Conservation (phyloP, 2,113 vertebrate species). For the Stomatorhinus ivindoensis region DNA sequence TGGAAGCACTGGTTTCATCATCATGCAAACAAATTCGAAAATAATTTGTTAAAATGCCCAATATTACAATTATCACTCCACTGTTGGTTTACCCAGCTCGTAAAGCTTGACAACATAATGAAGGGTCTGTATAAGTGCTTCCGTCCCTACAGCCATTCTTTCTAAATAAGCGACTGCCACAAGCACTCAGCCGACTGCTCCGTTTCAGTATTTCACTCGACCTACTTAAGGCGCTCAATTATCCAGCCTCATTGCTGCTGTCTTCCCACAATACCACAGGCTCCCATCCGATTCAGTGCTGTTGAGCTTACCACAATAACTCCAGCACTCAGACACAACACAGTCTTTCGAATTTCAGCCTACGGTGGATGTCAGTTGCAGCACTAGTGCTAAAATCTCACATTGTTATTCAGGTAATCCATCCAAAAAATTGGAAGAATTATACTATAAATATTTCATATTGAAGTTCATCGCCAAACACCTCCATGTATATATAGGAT, state of each 20-base stretch:
- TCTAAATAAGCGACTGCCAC: constrained; percentile 18
- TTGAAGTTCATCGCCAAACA: background rate
- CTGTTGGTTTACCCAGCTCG: constrained; percentile 17
- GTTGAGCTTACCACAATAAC: background rate
- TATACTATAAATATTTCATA: background rate
- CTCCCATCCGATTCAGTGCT: background rate
- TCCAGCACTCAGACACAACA: background rate
- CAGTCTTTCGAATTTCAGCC: background rate
- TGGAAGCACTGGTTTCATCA: constrained; percentile 1
- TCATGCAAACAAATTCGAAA: constrained; percentile 14
- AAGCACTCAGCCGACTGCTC: background rate
- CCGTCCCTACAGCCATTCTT: constrained; percentile 1
- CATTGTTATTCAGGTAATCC: background rate
- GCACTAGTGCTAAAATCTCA: background rate
- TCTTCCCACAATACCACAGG: constrained; percentile 2
- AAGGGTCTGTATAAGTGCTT: constrained; percentile 3
- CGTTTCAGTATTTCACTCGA: background rate
- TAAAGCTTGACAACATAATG: constrained; percentile 28
- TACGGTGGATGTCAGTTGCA: background rate
- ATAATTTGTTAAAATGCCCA: constrained; percentile 18
- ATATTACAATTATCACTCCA: constrained; percentile 21
- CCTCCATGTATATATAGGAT: background rate
- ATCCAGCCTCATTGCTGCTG: background rate
- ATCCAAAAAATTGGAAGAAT: background rate
- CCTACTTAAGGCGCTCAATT: background rate